These are phyloP conservation scores for Elgaria multicarinata DNA, from an alignment of 2,113 vertebrate species.

Conservation along the genomic window DNA sequence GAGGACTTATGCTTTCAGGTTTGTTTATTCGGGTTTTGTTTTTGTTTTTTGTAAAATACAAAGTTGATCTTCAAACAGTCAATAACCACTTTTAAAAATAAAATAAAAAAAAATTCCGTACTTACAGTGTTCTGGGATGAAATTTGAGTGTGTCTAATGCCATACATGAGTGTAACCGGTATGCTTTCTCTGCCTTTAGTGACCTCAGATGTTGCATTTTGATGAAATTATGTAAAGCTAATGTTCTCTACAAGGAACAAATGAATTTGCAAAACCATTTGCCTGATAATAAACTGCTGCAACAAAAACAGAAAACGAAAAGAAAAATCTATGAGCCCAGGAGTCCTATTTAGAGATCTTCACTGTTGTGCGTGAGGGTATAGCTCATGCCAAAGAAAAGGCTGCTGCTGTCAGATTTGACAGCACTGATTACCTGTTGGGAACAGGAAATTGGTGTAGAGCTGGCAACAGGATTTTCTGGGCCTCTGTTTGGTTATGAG, in stretches of 20 bases:
- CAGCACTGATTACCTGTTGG: background rate
- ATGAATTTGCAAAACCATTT: slow-evolving; percentile 34
- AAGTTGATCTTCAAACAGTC: background rate
- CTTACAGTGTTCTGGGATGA: background rate
- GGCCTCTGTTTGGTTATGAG: background rate
- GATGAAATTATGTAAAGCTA: slow-evolving; percentile 21
- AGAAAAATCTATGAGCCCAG: background rate
- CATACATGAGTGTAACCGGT: background rate
- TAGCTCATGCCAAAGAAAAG: background rate
- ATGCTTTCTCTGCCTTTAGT: slow-evolving; percentile 24
- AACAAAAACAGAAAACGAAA: background rate
- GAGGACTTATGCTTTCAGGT: slow-evolving; percentile 24
- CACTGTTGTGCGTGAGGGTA: background rate
- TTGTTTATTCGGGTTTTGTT: too few relatives aligned
- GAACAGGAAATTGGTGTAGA: background rate
- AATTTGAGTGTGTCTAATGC: background rate
- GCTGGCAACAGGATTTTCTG: background rate
- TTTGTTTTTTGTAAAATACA: background rate
- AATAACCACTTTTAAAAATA: background rate
- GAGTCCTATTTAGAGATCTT: background rate
- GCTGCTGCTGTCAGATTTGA: background rate
- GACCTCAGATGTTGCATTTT: background rate
- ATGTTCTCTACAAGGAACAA: background rate
- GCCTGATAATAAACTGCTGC: slow-evolving; percentile 5
- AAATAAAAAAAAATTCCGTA: too few relatives aligned